phyloP scores from a whole-genome alignment of 2,888 invertebrate genomes.

The Galerucella nymphaeae region DNA sequence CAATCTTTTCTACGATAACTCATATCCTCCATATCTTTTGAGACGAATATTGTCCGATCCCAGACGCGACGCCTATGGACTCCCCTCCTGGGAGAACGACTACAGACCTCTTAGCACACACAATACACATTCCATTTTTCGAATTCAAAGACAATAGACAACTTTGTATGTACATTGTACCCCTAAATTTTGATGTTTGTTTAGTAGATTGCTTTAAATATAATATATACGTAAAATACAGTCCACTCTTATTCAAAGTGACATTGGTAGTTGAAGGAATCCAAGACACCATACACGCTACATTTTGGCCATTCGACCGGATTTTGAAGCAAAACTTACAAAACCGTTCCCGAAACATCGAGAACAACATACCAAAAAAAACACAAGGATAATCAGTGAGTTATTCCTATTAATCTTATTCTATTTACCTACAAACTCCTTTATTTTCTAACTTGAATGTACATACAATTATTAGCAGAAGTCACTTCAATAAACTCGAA shows the following conservation, averaged over 20 bases:
- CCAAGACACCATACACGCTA: background rate
- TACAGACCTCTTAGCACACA: background rate
- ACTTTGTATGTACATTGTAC: too few species aligned
- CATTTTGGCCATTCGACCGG: too few species aligned
- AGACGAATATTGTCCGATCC: background rate
- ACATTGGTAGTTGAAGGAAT: background rate
- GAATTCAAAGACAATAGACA: too few species aligned
- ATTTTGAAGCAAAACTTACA: background rate
- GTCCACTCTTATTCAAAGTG: background rate
- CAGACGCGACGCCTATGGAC: background rate
- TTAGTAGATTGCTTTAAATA: background rate
- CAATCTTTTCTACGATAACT: too few species aligned
- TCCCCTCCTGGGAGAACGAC: background rate
- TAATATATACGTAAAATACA: background rate
- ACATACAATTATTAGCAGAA: background rate
- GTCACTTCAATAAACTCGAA: background rate
- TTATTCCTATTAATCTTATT: conserved; percentile 2
- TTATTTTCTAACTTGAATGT: conserved; percentile 1
- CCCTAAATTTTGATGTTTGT: background rate
- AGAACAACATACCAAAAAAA: conserved; percentile 8
- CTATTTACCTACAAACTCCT: background rate
- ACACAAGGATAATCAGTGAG: background rate
- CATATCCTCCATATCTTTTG: too few species aligned
- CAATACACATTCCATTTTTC: background rate
- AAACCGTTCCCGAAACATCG: background rate